Evolutionary conservation across 1,140 invertebrate species (phyloP).

Genomic region (Aphelinus atriplicis): DNA sequence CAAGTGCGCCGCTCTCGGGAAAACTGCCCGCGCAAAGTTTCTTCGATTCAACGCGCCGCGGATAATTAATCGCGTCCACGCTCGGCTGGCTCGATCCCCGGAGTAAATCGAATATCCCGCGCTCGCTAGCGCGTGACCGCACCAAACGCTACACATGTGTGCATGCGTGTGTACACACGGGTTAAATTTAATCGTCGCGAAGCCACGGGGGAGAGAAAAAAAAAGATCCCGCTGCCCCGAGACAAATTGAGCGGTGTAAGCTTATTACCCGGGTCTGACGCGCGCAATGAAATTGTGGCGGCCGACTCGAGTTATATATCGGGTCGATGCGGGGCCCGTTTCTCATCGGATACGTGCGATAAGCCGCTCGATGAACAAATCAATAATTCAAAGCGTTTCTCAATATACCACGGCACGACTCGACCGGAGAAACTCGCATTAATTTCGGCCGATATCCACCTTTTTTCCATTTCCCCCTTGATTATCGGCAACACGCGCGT

Average conservation of each 20-base stretch:
- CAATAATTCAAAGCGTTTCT: too few species aligned
- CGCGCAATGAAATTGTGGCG: neutral
- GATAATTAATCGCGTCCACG: slow-evolving; percentile 51
- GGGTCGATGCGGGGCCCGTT: too few species aligned
- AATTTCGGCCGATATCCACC: too few species aligned
- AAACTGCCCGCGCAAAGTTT: slow-evolving; percentile 35
- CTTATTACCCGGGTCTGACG: slow-evolving; percentile 46
- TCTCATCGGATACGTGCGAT: too few species aligned
- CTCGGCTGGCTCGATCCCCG: slow-evolving; percentile 44
- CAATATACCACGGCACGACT: too few species aligned
- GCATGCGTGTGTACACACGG: slow-evolving; percentile 27
- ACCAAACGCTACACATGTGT: too few species aligned
- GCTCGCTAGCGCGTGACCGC: neutral
- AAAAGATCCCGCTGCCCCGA: slow-evolving; percentile 15
- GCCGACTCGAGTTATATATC: too few species aligned
- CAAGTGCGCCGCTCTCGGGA: slow-evolving; percentile 5
- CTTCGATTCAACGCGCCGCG: slow-evolving; percentile 43
- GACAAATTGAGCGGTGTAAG: slow-evolving; percentile 54
- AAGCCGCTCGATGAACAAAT: too few species aligned
- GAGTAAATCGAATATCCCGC: slow-evolving; percentile 48
- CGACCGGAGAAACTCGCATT: too few species aligned
- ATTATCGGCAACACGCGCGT: too few species aligned
- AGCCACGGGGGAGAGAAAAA: slow-evolving; percentile 31
- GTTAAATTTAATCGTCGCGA: slow-evolving; percentile 56
- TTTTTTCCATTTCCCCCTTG: too few species aligned